These are phyloP conservation scores for Drosophila ogumai DNA, from an alignment of 1,140 invertebrate species.

Conservation along the genomic window DNA sequence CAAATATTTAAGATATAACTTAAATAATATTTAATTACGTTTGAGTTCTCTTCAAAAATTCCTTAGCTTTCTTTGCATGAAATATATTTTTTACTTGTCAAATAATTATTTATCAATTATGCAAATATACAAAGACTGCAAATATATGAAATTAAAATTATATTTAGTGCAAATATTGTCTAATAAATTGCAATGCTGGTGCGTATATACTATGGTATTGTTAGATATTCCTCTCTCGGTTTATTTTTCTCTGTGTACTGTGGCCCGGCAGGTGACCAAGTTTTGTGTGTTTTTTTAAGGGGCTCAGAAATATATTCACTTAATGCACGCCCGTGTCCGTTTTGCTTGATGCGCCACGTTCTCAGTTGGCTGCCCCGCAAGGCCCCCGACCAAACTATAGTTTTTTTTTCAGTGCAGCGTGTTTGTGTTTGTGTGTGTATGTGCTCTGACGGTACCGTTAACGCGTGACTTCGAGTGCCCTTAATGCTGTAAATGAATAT, in stretches of 20 bases:
- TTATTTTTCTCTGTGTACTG: slow-evolving; percentile 18
- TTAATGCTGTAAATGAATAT: slow-evolving; percentile 84
- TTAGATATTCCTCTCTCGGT: no score
- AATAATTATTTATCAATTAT: no score
- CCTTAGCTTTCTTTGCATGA: no score
- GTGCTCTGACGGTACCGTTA: slow-evolving; percentile 63
- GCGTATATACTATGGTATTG: no score
- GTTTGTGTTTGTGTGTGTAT: slow-evolving; percentile 30
- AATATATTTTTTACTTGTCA: no score
- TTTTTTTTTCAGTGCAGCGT: slow-evolving; percentile 16
- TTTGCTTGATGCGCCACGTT: slow-evolving; percentile 80
- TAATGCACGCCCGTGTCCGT: slow-evolving; percentile 77
- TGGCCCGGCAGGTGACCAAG: slow-evolving; percentile 61
- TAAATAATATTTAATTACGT: no score
- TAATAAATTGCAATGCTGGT: no score
- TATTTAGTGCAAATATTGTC: no score
- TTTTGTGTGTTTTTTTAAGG: slow-evolving; percentile 21
- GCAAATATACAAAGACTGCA: no score
- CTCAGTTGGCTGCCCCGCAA: slow-evolving; percentile 43
- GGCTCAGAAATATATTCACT: slow-evolving; percentile 72
- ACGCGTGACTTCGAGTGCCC: slow-evolving; percentile 83
- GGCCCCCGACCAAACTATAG: slow-evolving; percentile 1
- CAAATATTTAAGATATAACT: no score
- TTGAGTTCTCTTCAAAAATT: no score
- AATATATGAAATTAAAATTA: no score